Conservation (phyloP, 2,797 vertebrate genomes). For the Hafferia zeledoni region DNA sequence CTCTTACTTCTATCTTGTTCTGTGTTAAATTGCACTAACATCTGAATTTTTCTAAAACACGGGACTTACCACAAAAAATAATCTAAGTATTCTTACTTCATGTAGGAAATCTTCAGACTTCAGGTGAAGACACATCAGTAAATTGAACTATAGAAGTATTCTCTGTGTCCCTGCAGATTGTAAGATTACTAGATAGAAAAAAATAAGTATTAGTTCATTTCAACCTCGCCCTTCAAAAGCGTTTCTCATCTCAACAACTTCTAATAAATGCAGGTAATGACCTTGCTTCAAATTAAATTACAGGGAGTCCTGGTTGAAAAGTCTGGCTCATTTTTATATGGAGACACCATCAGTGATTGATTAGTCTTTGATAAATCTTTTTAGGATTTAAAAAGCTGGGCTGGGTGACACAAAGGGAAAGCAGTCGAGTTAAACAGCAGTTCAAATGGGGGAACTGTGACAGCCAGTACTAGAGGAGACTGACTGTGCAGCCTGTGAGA, state of each 20-base stretch:
- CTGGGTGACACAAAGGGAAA: not conserved
- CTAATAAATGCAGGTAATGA: not conserved
- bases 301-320: not conserved
- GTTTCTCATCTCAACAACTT: not conserved
- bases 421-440: not conserved
- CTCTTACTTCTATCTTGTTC: not conserved
- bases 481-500: not conserved
- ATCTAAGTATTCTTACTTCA: not conserved
- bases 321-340: not conserved
- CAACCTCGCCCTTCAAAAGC: not conserved
- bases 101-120: not conserved
- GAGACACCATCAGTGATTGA: not conserved
- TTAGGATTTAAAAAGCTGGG: not conserved
- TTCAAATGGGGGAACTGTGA: not conserved
- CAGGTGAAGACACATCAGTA: not conserved
- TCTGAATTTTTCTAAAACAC: not conserved
- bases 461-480: not conserved
- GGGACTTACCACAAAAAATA: not conserved
- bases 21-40: not conserved
- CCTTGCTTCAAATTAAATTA: not conserved
- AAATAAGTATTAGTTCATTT: not conserved
- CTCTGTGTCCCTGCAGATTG: not conserved
- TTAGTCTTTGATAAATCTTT: not conserved
- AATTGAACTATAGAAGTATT: not conserved
- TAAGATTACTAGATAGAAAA: not conserved